Base-by-base conservation (phyloP, 2,113 vertebrate genomes). In the Toxotes jaculatrix region DNA sequence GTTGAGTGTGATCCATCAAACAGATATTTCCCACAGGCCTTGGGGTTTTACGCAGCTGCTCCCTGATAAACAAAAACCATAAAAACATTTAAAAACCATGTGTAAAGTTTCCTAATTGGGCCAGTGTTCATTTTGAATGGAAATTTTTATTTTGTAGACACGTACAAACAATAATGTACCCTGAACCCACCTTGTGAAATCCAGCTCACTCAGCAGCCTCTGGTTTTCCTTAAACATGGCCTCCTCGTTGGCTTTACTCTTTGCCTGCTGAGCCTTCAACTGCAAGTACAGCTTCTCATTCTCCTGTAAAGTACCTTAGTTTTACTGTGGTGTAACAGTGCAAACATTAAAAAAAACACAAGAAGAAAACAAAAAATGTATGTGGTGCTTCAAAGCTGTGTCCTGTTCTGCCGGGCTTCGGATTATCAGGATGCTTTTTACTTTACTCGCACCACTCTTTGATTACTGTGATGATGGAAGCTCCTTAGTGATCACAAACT, bases 181-280 rank as follows among this genome's bases (percentile, higher is more conserved):
- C 5, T 66, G 21, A 32, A 80, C 95, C n/a, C n/a, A n/a, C n/a
- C 95, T 96, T 84, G 96, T 82, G 2, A 91, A 82, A 16, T 81
- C 73, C 77, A 99, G 91, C 86, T 99, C 95, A 32, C 90, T 93
- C 71, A 93, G 94, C 88, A 98, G 95, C 77, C 83, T 89, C 71
- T 98, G 96, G 92, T 98, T 98, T 87, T 98, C 97, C 66, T 92
- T 94, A 85, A 97, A 98, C 97, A 98, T 98, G 83, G n/a, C 93
- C 47, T 97, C 97, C 76, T 97, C 95, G 0, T 95, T 97, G 88
- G 94, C 95, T 88, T 97, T 98, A 82, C 94, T 97, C 88, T 95
- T 84, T 11, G 92, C 90, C 88, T 97, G 96, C 68, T 97, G 95
- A 17, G 95, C 93, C 94, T 98, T 99, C 79, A 97, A 93, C 94